These are phyloP conservation scores for Aeoliscus strigatus DNA, from an alignment of 2,797 vertebrate genomes.

Conservation along the genomic window DNA sequence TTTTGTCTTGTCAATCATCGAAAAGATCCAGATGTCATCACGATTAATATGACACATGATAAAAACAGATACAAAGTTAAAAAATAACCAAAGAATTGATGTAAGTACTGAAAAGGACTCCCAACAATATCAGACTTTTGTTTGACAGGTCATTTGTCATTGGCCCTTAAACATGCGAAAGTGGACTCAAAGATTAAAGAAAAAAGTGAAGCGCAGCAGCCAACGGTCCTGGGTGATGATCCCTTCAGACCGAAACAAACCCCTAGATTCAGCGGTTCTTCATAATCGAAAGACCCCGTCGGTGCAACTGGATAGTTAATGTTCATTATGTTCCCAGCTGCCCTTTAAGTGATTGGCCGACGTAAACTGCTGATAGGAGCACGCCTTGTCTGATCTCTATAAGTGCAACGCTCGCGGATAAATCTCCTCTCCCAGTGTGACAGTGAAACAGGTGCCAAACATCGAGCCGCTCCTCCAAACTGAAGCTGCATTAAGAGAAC, in stretches of 20 bases:
- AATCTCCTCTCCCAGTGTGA: constrained; percentile 67
- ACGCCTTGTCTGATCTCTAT: constrained; percentile 74
- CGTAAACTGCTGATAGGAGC: constrained; percentile 81
- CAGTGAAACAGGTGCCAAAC: constrained; percentile 70
- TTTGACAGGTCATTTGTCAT: no score
- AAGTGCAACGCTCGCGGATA: constrained; percentile 75
- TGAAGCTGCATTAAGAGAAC: constrained; percentile 61
- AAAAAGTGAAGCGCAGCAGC: constrained; percentile 12
- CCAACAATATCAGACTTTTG: no score
- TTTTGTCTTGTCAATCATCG: no score
- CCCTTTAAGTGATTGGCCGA: constrained; percentile 79
- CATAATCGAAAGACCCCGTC: constrained; percentile 74
- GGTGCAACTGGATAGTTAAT: constrained; percentile 71
- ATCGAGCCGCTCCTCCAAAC: constrained; percentile 58
- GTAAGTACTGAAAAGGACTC: no score
- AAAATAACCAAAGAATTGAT: no score
- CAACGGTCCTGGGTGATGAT: constrained; percentile 33
- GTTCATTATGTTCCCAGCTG: constrained; percentile 73
- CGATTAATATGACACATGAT: no score
- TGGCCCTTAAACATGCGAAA: no score
- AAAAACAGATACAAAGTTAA: no score
- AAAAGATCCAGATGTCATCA: no score
- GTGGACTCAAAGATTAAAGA: constrained; percentile 3
- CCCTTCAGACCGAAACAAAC: constrained; percentile 34
- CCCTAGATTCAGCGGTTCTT: constrained; percentile 71